Percentiles rank a stretch among this genome's conserved stretches.
phyloP scores from a whole-genome alignment of 2,888 invertebrate species.

The Phalera bucephala region DNA sequence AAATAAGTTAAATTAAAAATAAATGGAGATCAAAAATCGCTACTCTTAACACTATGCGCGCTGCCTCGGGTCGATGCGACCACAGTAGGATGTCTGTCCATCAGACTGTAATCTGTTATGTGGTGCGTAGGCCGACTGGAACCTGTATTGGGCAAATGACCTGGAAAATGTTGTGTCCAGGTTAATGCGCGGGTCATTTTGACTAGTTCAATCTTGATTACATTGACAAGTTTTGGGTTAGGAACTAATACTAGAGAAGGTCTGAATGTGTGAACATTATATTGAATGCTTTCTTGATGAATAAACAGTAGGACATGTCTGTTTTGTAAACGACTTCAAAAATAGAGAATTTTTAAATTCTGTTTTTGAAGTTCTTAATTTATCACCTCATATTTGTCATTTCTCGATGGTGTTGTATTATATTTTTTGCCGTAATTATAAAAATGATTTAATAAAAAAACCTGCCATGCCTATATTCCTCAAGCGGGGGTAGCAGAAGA shows the following conservation, averaged over 20 bases:
- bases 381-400: too few species aligned
- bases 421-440: too few species aligned
- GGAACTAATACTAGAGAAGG: neutral
- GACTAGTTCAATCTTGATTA: conserved; percentile 4
- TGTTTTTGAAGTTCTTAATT: too few species aligned
- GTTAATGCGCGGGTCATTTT: conserved; percentile 9
- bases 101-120: conserved; percentile 24
- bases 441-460: too few species aligned
- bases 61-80: conserved; percentile 15
- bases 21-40: conserved; percentile 20
- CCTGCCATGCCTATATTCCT: too few species aligned
- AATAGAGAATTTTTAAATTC: too few species aligned
- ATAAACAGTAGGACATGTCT: too few species aligned
- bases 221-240: conserved; percentile 6
- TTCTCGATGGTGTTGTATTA: too few species aligned
- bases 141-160: conserved; percentile 18
- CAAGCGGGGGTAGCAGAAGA: too few species aligned
- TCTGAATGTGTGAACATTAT: neutral
- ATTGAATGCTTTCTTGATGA: too few species aligned
- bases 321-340: too few species aligned
- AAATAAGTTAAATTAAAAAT: too few species aligned
- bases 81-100: conserved; percentile 22
- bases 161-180: conserved; percentile 21
- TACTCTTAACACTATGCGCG: conserved; percentile 10
- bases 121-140: conserved; percentile 9